These are phyloP conservation scores for Herpailurus yagouaroundi DNA, from an alignment of 2,113 vertebrate genomes.

Conservation along the genomic window DNA sequence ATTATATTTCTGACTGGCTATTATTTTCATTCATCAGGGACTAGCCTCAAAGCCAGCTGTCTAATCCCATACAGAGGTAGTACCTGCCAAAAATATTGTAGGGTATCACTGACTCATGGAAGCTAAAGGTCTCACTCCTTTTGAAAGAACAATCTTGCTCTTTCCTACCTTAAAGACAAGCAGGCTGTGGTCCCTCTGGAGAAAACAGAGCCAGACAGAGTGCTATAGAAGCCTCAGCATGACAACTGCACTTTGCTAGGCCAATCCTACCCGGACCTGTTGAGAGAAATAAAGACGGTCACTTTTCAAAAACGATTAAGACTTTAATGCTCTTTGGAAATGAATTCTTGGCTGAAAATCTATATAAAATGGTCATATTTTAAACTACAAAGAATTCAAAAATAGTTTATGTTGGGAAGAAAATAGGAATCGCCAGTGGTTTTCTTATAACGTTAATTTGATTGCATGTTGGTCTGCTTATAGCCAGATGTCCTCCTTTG, in stretches of 20 bases:
- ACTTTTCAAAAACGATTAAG: slow-evolving; percentile 22
- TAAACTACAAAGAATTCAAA: slow-evolving; percentile 54
- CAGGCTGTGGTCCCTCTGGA: not conserved
- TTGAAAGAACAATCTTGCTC: not conserved
- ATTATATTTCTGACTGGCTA: not conserved
- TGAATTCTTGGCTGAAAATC: slow-evolving; percentile 47
- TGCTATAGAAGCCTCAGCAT: not conserved
- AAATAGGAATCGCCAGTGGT: slow-evolving; percentile 24
- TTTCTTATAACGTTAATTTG: slow-evolving; percentile 57
- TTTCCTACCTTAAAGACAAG: not conserved
- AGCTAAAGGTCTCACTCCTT: not conserved
- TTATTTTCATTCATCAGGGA: slow-evolving; percentile 2
- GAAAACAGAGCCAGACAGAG: not conserved
- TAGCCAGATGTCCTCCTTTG: slow-evolving; percentile 47
- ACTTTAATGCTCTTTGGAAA: slow-evolving; percentile 9
- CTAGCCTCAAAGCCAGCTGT: not conserved
- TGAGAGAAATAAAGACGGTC: slow-evolving; percentile 21
- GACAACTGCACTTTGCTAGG: not conserved
- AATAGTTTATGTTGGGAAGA: slow-evolving; percentile 52
- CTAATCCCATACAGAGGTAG: not conserved
- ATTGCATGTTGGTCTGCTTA: slow-evolving; percentile 24
- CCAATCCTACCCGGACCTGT: not conserved
- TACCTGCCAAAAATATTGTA: not conserved
- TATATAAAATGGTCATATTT: slow-evolving; percentile 54
- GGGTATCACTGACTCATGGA: not conserved